These are phyloP conservation scores for Tragelaphus buxtoni DNA, from an alignment of 2,113 vertebrate genomes.

Conservation along the genomic window DNA sequence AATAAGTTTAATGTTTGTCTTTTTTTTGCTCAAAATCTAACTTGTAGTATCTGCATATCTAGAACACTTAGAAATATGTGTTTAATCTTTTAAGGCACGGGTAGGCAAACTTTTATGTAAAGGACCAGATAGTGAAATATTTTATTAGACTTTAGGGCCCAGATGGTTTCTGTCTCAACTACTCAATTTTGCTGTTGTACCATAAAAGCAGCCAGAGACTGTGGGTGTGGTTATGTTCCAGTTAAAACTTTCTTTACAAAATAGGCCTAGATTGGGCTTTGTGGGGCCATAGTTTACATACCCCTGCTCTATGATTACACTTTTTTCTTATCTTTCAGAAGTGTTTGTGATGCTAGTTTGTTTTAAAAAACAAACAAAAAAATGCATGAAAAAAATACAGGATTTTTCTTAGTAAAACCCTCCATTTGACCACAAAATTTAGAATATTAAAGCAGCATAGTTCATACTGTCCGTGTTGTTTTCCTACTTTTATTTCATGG, in stretches of 20 bases:
- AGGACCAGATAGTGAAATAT: neutral
- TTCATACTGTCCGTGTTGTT: slow-evolving; percentile 11
- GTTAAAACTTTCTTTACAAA: neutral
- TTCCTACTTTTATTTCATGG: slow-evolving; percentile 32
- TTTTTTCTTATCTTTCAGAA: neutral
- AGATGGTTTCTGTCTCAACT: neutral
- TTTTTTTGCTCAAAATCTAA: slow-evolving; percentile 1
- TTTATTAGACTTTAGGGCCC: neutral
- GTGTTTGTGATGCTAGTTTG: neutral
- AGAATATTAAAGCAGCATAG: neutral
- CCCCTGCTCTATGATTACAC: neutral
- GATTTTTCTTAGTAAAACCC: neutral
- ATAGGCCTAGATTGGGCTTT: neutral
- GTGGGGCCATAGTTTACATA: neutral
- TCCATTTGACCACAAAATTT: neutral
- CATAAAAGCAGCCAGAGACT: neutral
- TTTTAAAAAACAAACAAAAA: neutral
- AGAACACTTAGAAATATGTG: slow-evolving; percentile 16
- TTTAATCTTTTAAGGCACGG: neutral
- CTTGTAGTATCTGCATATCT: neutral
- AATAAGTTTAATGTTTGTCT: slow-evolving; percentile 8
- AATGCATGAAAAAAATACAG: neutral
- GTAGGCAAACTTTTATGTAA: neutral
- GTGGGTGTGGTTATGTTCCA: neutral
- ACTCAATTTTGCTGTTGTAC: neutral